Evolutionary conservation across 2,888 invertebrate genomes (phyloP).

Genomic region (Chalcosyrphus nemorum): DNA sequence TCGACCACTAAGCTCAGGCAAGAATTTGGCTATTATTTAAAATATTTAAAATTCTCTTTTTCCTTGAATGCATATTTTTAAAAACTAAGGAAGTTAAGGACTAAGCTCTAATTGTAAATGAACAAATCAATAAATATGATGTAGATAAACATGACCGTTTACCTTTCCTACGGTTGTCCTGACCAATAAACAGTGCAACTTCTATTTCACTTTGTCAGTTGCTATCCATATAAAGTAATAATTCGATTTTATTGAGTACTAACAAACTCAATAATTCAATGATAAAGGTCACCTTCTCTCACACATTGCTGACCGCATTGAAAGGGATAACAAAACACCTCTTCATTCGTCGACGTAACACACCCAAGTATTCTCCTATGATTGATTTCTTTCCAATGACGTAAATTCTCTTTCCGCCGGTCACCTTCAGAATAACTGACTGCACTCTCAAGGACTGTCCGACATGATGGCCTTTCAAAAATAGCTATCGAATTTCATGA

Average conservation of each 20-base stretch:
- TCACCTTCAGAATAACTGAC: not conserved
- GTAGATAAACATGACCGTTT: too few species aligned
- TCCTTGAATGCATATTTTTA: too few species aligned
- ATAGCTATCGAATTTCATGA: not conserved
- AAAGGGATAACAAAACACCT: not conserved
- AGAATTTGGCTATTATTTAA: too few species aligned
- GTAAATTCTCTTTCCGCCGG: not conserved
- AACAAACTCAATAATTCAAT: not conserved
- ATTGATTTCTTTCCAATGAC: conserved; percentile 20
- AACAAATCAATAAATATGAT: too few species aligned
- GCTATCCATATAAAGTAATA: too few species aligned
- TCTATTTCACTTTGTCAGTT: too few species aligned
- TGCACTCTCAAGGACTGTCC: not conserved
- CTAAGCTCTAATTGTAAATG: too few species aligned
- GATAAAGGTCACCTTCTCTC: not conserved
- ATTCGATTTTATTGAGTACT: not conserved
- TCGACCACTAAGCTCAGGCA: too few species aligned
- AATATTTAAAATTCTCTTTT: too few species aligned
- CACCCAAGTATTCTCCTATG: not conserved
- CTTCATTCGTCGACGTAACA: not conserved
- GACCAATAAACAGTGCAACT: too few species aligned
- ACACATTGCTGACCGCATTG: not conserved
- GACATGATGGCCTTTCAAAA: not conserved
- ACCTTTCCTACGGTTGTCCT: too few species aligned
- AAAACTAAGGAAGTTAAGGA: too few species aligned